These are phyloP conservation scores for Drosophila melanosoma DNA, from an alignment of 2,888 invertebrate species.

Conservation along the genomic window DNA sequence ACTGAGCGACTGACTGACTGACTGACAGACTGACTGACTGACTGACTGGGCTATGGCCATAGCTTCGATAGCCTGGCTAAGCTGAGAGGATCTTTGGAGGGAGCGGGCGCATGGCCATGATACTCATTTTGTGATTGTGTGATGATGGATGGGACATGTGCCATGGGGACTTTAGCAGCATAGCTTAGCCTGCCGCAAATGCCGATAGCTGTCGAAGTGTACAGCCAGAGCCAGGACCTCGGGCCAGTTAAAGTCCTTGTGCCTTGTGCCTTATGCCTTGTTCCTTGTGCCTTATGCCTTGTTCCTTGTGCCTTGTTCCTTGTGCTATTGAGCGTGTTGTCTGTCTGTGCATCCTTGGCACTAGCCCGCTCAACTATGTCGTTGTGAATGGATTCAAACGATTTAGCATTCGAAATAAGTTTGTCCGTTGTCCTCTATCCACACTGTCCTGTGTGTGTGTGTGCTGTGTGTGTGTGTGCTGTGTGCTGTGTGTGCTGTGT, in stretches of 20 bases:
- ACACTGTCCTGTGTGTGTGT: conserved; percentile 4
- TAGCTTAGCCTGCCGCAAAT: conserved; percentile 53
- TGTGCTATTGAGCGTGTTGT: conserved; percentile 62
- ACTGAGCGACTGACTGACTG: conserved; percentile 7
- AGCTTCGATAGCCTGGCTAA: conserved; percentile 21
- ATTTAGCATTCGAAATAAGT: conserved; percentile 78
- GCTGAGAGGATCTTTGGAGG: conserved; percentile 13
- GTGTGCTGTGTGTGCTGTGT: background rate
- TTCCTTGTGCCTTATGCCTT: conserved; percentile 28
- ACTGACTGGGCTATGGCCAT: conserved; percentile 56
- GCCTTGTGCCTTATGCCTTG: conserved; percentile 28
- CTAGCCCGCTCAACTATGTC: conserved; percentile 73
- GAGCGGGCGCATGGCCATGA: conserved; percentile 52
- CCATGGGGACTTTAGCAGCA: conserved; percentile 49
- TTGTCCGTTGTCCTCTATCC: conserved; percentile 34
- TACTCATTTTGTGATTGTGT: conserved; percentile 82
- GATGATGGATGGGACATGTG: conserved; percentile 81
- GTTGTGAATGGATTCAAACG: conserved; percentile 71
- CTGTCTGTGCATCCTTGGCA: conserved; percentile 6
- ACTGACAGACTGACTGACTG: conserved; percentile 11
- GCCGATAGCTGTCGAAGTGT: conserved; percentile 62
- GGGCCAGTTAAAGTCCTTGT: conserved; percentile 65
- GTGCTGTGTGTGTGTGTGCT: background rate
- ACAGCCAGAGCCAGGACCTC: conserved; percentile 22
- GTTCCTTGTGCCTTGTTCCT: conserved; percentile 26